Evolutionary conservation across 2,113 vertebrate genomes (phyloP).

Genomic region (Carlito syrichta): DNA sequence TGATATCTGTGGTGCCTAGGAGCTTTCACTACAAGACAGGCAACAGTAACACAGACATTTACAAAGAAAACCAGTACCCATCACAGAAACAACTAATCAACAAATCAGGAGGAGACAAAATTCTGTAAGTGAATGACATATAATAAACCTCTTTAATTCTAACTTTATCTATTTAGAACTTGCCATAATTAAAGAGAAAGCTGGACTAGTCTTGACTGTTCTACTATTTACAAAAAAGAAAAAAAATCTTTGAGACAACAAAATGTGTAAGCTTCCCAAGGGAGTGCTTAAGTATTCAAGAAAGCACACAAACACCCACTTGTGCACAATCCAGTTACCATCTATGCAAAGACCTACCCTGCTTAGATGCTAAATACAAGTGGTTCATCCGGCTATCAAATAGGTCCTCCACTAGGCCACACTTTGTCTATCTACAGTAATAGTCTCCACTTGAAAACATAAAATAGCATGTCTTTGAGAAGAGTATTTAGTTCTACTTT

Average conservation of each 20-base stretch:
- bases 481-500: background rate
- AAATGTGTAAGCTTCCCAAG: background rate
- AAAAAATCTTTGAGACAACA: background rate
- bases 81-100: background rate
- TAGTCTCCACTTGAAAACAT: background rate
- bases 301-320: background rate
- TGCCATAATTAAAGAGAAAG: background rate
- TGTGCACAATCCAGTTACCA: background rate
- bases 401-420: background rate
- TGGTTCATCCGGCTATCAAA: background rate
- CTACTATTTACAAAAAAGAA: background rate
- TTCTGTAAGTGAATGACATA: background rate
- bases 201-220: background rate
- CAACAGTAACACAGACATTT: background rate
- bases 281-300: background rate
- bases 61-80: background rate
- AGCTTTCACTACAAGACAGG: background rate
- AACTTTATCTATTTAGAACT: background rate
- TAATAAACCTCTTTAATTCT: background rate
- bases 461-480: background rate
- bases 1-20: background rate
- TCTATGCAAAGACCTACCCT: background rate
- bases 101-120: background rate
- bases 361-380: background rate
- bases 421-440: background rate